Evolutionary conservation across 2,113 vertebrate genomes (phyloP).

Genomic region (Chunga burmeisteri): DNA sequence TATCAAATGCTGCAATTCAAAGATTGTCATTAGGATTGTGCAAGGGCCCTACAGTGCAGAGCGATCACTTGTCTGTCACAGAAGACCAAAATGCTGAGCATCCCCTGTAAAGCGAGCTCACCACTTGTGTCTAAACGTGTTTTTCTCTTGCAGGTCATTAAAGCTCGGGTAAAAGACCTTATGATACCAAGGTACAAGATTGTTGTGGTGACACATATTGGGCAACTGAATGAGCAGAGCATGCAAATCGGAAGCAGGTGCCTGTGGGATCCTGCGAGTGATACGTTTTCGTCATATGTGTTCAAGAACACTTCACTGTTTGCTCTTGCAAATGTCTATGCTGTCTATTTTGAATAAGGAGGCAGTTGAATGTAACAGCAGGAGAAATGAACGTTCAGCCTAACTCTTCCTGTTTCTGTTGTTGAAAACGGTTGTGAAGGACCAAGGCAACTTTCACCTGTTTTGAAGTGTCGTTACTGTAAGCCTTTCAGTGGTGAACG

Average conservation of each 20-base stretch:
- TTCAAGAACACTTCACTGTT: conserved; percentile 88
- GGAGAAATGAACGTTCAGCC: background rate
- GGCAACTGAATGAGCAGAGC: conserved; percentile 81
- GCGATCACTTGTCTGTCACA: background rate
- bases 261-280: conserved; percentile 84
- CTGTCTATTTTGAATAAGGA: conserved; percentile 84
- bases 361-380: background rate
- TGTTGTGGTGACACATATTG: conserved; percentile 83
- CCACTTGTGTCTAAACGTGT: fast-evolving
- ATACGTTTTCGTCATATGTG: conserved; percentile 76
- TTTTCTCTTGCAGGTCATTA: conserved; percentile 77
- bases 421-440: background rate
- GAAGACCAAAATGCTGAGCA: background rate
- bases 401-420: background rate
- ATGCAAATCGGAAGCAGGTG: conserved; percentile 86
- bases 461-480: background rate
- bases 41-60: background rate
- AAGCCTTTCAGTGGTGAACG: background rate
- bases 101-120: background rate
- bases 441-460: background rate
- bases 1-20: background rate
- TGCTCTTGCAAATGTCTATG: conserved; percentile 83
- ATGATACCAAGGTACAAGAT: conserved; percentile 86
- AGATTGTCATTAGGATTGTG: background rate
- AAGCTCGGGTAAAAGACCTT: conserved; percentile 83